Base-by-base conservation (phyloP, 2,797 vertebrate genomes). In the Gymnocypris eckloni region DNA sequence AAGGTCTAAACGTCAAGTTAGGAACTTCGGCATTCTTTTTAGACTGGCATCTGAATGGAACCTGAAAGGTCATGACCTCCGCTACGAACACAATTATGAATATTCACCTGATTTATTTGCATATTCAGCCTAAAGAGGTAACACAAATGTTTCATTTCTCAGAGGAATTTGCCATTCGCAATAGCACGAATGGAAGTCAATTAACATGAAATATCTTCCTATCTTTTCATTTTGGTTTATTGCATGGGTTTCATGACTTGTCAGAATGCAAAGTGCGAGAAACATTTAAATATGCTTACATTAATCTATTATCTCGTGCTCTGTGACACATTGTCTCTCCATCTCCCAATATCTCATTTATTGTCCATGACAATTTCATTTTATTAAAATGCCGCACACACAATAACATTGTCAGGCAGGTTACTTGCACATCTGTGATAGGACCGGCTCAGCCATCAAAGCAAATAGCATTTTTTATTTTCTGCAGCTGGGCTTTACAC, bases 171-270 rank as follows among this genome's bases (percentile, higher is more conserved):
- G 22, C 10, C 7, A 0, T 86, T 86, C 6, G 4, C 6, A 10
- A n/a, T 28, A 16, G n/a, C 18, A 75, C 28, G 43, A 86, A 81
- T 73, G 77, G 33, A 66, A 73, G 67, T 54, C 22, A 75, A 12
- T 81, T 75, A 66, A 85, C 50, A 85, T 72, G 22, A 79, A 82
- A 52, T 33, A 82, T 84, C 61, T 43, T 39, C 4, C 72, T 48
- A 45, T 86, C 37, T 82, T 87, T 83, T 85, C 43, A 79, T 85
- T 86, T 85, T 25, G 54, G 67, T 72, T 87, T 87, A 88, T 83
- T 87, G 33, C 59, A 18, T 52, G 67, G 52, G 39, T 77, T 56
- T 83, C 83, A 69, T 79, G 66, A 89, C 64, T 37, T 86, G 64
- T 71, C 61, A 86, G 25, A 64, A 25, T 76, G 54, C 56, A 28